These are phyloP conservation scores for Metaphire vulgaris DNA, from an alignment of 1,140 invertebrate genomes.

Conservation along the genomic window DNA sequence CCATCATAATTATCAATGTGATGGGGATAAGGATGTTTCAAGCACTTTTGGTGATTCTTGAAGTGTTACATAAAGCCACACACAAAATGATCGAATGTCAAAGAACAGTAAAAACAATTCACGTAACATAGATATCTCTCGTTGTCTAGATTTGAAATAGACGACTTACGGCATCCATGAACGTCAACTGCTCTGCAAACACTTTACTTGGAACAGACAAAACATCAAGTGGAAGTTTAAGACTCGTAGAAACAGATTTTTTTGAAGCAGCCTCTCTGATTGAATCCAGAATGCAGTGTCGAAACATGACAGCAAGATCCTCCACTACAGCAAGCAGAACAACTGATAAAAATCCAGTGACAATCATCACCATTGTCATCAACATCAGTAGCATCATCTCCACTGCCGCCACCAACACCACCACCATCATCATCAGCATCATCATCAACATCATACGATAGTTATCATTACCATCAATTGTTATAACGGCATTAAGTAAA, in stretches of 20 bases:
- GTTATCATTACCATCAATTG: too few relatives aligned
- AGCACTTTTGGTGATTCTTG: too few relatives aligned
- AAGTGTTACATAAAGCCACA: too few relatives aligned
- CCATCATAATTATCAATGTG: too few relatives aligned
- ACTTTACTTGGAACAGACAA: slow-evolving; percentile 71
- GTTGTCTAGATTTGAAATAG: too few relatives aligned
- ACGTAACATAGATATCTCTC: too few relatives aligned
- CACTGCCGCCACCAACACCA: background rate
- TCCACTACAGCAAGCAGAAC: slow-evolving; percentile 3
- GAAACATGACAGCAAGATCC: background rate
- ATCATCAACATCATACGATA: too few relatives aligned
- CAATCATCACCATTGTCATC: background rate
- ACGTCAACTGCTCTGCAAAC: slow-evolving; percentile 93
- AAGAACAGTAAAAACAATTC: too few relatives aligned
- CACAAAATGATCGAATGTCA: too few relatives aligned
- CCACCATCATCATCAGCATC: background rate
- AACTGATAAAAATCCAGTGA: background rate
- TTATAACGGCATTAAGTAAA: too few relatives aligned
- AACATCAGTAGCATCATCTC: background rate
- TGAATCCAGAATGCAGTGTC: background rate
- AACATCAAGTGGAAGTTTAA: slow-evolving; percentile 52
- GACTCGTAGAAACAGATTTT: background rate
- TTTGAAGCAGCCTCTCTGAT: background rate
- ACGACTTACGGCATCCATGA: slow-evolving; percentile 78
- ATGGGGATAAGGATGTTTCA: too few relatives aligned